Percentiles rank a stretch among this genome's conserved stretches.
Conservation (phyloP, 2,888 invertebrate genomes). For the Cerastis leucographa region DNA sequence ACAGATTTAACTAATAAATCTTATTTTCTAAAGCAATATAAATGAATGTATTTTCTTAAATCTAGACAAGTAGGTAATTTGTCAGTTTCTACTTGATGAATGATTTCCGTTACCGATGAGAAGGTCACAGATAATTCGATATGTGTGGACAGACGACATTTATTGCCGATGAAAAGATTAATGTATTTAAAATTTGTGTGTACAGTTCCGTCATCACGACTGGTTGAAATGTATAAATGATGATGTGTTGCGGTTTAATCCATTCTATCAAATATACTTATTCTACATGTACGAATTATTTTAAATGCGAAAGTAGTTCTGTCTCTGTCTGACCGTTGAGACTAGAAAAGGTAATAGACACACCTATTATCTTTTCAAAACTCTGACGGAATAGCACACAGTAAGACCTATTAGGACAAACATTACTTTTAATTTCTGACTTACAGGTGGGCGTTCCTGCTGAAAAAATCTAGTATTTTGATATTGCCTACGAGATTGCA, state of each 20-base stretch:
- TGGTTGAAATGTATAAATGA: not conserved
- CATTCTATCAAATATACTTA: not conserved
- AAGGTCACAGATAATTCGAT: conserved; percentile 22
- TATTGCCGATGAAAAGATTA: conserved; percentile 28
- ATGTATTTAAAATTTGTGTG: conserved; percentile 26
- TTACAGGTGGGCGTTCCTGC: not conserved
- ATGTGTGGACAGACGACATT: conserved; percentile 23
- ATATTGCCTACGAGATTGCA: not conserved
- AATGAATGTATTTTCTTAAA: conserved; percentile 13
- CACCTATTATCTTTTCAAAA: not conserved
- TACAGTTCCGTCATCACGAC: conserved; percentile 26
- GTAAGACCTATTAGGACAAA: too few relatives aligned
- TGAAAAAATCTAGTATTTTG: not conserved
- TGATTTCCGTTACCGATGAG: conserved; percentile 17
- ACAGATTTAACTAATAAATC: conserved; percentile 38
- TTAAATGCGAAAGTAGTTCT: not conserved
- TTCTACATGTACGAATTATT: not conserved
- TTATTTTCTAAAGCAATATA: conserved; percentile 21
- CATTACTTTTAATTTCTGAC: not conserved
- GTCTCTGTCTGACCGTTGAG: not conserved
- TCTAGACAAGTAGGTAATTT: conserved; percentile 37
- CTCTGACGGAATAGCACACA: not conserved
- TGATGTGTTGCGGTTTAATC: conserved; percentile 17
- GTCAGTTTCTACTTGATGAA: conserved; percentile 34
- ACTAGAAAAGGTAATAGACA: too few relatives aligned